A percentile compares a stretch with the other conserved stretches of the same genome.
Conservation (phyloP, 2,113 vertebrate species). For the Stomatorhinus ivindoensis region DNA sequence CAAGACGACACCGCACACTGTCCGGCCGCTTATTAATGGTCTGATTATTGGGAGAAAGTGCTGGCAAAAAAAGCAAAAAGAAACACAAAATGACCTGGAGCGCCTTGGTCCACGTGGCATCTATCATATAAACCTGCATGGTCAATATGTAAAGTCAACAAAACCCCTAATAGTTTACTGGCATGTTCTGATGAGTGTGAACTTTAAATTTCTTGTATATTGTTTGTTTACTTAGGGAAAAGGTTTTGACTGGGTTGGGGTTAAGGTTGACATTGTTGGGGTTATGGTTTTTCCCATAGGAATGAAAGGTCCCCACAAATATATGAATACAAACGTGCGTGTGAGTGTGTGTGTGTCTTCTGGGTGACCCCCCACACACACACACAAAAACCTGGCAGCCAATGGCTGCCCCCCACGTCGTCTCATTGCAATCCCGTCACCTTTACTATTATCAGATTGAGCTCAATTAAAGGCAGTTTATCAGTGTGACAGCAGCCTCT, state of each 20-base stretch:
- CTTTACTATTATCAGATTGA: background rate
- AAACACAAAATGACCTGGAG: background rate
- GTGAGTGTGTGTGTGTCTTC: background rate
- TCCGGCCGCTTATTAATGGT: background rate
- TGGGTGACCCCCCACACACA: background rate
- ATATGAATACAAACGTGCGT: background rate
- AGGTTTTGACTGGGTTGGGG: background rate
- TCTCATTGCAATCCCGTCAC: background rate
- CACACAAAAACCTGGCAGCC: background rate
- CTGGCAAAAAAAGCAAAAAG: background rate
- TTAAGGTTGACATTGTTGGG: background rate
- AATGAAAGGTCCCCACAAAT: background rate
- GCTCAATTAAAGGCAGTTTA: constrained; percentile 11
- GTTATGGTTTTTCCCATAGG: background rate
- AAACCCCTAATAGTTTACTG: background rate
- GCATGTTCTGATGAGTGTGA: background rate
- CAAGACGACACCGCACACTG: background rate
- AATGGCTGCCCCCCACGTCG: background rate
- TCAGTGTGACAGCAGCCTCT: constrained; percentile 16
- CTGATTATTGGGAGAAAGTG: constrained; percentile 21
- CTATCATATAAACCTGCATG: background rate
- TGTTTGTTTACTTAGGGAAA: background rate
- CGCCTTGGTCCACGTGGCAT: background rate
- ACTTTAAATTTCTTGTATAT: background rate
- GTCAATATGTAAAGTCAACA: background rate